These are phyloP conservation scores for Plagodis pulveraria DNA, from an alignment of 2,888 invertebrate genomes.

Conservation along the genomic window DNA sequence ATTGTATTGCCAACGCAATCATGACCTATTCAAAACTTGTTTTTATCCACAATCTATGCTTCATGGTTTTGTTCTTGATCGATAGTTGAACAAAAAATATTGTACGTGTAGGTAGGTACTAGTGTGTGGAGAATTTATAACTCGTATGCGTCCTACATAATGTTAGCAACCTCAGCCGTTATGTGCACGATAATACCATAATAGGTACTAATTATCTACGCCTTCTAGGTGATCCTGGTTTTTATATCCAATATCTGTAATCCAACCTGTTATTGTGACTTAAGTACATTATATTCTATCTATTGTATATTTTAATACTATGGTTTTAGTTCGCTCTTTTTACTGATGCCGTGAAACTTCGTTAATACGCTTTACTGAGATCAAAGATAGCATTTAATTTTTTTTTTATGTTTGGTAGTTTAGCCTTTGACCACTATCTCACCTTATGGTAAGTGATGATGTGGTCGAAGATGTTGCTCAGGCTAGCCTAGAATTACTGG, in stretches of 20 bases:
- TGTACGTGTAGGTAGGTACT: conserved; percentile 1
- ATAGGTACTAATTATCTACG: conserved; percentile 24
- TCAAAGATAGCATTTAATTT: background rate
- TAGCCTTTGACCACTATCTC: too few species aligned
- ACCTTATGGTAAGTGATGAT: too few species aligned
- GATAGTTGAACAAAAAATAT: conserved; percentile 23
- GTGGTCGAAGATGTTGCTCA: too few species aligned
- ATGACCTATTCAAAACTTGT: conserved; percentile 52
- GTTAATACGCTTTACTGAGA: too few species aligned
- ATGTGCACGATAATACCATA: conserved; percentile 23
- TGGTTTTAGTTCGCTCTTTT: too few species aligned
- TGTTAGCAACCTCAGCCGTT: conserved; percentile 16
- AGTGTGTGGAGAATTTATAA: conserved; percentile 25
- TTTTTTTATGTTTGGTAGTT: too few species aligned
- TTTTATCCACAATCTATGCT: conserved; percentile 29
- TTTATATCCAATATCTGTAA: conserved; percentile 7
- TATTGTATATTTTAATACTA: too few species aligned
- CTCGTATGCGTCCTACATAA: conserved; percentile 21
- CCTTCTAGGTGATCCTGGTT: conserved; percentile 8
- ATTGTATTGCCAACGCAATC: conserved; percentile 46
- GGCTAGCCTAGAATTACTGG: too few species aligned
- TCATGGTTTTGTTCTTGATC: conserved; percentile 25
- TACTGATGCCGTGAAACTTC: too few species aligned
- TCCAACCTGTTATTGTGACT: conserved; percentile 1
- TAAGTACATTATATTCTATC: background rate